phyloP scores from a whole-genome alignment of 2,888 invertebrate genomes.

The Calliopum simillimum region DNA sequence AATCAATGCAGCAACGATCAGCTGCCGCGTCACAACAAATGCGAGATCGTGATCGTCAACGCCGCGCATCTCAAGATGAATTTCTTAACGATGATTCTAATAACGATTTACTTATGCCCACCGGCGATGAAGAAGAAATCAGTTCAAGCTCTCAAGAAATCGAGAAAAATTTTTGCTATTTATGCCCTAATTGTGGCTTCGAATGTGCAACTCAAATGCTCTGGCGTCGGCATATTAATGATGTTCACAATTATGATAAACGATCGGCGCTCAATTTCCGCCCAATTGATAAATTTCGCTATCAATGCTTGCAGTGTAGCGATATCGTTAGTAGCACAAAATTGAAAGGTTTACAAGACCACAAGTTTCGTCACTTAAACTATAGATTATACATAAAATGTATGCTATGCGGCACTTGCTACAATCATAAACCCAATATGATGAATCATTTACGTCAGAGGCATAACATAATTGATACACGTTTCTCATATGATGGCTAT shows the following conservation, averaged over 20 bases:
- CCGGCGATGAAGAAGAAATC: constrained; percentile 42
- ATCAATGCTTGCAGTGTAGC: constrained; percentile 57
- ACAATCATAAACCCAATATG: constrained; percentile 62
- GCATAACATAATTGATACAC: constrained; percentile 56
- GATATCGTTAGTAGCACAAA: constrained; percentile 59
- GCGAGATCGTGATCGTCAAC: not conserved
- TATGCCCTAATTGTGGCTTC: constrained; percentile 59
- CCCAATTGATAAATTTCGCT: constrained; percentile 59
- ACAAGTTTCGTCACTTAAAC: constrained; percentile 60
- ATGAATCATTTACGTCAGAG: constrained; percentile 57
- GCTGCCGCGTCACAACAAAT: too few relatives aligned
- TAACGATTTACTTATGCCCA: constrained; percentile 45
- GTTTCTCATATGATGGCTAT: constrained; percentile 31
- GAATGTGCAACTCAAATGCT: constrained; percentile 57
- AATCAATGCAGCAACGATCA: not conserved
- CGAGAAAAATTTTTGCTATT: constrained; percentile 54
- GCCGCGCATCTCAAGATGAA: constrained; percentile 1
- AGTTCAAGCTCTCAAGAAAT: constrained; percentile 29
- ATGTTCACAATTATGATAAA: constrained; percentile 60
- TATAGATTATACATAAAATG: constrained; percentile 59
- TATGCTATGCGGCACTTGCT: constrained; percentile 59
- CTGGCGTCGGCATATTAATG: constrained; percentile 62
- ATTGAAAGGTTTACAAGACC: constrained; percentile 61
- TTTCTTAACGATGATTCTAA: constrained; percentile 43
- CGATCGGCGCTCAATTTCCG: constrained; percentile 57